Base-by-base conservation (phyloP, 2,797 vertebrate genomes). In the Syngnathus acus region DNA sequence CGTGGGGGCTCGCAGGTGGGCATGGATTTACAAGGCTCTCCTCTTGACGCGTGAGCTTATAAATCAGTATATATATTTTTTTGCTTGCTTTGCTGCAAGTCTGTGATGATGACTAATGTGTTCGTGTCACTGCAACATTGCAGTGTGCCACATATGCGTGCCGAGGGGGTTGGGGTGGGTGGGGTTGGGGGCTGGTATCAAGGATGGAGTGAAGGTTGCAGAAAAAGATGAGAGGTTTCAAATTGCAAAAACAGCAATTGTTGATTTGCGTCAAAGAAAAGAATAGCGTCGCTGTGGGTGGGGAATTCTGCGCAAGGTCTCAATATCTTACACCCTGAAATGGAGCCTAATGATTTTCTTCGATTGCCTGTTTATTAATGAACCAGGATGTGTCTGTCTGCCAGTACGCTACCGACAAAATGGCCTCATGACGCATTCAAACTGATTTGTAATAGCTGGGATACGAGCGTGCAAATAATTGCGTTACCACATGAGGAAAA, bases 91-190 rank as follows among this genome's bases (percentile, higher is more conserved):
- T 83, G 81, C 83, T 84, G 76, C 79, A 68, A 74, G 84, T 83
- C 72, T 74, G 77, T 82, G 76, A 82, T 75, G 80, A 85, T 90
- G 88, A 90, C 80, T 88, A 89, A 90, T 88, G 82, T 84, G 72
- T 68, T 80, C 71, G 72, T 87, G 78, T 82, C 82, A 77, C 84
- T 83, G 77, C 83, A 83, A 79, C 72, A 71, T 55, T 66, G 65
- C 60, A 45, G 78, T 87, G 79, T 83, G 82, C 82, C 83, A 82
- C 66, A 76, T 84, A 80, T 53, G 71, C 43, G 50, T 66, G 79
- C 64, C 67, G 40, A 37, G 72, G 70, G 55, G 42, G 48, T 54
- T 7, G 40, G 45, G 43, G 16, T 68, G 45, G 14, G 67, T 17
- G 71, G 71, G 62, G 57, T 62, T 72, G 38, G 70, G 67, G 68